Evolutionary conservation across 2,113 vertebrate genomes (phyloP).

Genomic region (Ranitomeya variabilis): DNA sequence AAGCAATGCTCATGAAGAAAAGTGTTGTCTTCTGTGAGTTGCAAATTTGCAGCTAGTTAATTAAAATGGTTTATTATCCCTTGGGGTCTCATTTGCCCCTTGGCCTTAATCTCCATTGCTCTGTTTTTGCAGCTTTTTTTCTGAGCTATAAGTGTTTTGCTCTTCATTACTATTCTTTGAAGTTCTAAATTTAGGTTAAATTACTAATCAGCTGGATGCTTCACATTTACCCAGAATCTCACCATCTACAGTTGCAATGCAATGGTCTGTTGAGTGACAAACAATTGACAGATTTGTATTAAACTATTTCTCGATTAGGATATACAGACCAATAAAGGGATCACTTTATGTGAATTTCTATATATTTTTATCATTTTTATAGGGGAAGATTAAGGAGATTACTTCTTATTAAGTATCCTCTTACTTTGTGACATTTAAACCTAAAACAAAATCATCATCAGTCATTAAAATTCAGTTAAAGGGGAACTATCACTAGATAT

Average conservation of each 20-base stretch:
- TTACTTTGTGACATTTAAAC: too few species aligned
- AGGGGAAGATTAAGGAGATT: too few species aligned
- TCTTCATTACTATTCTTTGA: slow-evolving; percentile 65
- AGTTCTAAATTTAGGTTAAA: slow-evolving; percentile 65
- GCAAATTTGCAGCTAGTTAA: slow-evolving; percentile 68
- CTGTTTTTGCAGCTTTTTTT: slow-evolving; percentile 68
- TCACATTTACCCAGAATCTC: slow-evolving; percentile 49
- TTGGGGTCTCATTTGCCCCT: slow-evolving; percentile 61
- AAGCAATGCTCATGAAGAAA: slow-evolving; percentile 30
- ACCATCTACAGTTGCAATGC: slow-evolving; percentile 43
- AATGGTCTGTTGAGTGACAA: slow-evolving; percentile 56
- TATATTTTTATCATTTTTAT: too few species aligned
- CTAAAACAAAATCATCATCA: too few species aligned
- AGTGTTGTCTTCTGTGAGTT: slow-evolving; percentile 58
- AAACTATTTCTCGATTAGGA: too few species aligned
- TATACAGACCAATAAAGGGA: not conserved
- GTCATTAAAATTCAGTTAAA: too few species aligned
- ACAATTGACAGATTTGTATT: not conserved
- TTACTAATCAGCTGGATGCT: slow-evolving; percentile 63
- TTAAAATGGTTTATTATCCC: slow-evolving; percentile 66
- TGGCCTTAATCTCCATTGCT: slow-evolving; percentile 61
- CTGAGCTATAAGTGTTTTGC: slow-evolving; percentile 64
- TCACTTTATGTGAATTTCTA: too few species aligned
- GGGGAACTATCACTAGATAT: too few species aligned
- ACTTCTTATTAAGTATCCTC: too few species aligned